Evolutionary conservation across 1,140 invertebrate genomes (phyloP).

Genomic region (Lordiphosa collinella): DNA sequence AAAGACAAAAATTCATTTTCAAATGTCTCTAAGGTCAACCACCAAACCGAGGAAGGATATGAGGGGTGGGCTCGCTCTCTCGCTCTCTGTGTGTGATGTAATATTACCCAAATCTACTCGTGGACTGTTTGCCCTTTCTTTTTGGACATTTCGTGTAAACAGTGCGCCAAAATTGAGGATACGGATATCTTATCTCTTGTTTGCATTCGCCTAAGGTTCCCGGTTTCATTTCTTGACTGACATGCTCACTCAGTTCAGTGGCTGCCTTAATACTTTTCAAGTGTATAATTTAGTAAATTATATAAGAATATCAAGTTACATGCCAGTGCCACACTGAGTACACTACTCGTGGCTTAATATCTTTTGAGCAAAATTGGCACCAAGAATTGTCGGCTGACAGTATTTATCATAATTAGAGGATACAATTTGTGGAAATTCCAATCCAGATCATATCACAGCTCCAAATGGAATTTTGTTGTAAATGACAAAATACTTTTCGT

Average conservation of each 20-base stretch:
- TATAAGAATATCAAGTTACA: constrained; percentile 75
- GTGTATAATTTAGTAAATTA: constrained; percentile 76
- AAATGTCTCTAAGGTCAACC: constrained; percentile 9
- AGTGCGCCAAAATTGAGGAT: constrained; percentile 64
- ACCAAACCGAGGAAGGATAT: constrained; percentile 55
- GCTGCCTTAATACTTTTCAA: constrained; percentile 72
- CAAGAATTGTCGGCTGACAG: constrained; percentile 16
- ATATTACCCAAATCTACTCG: constrained; percentile 52
- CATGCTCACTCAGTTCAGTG: constrained; percentile 11
- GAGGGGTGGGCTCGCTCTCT: constrained; percentile 42
- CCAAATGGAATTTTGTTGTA: constrained; percentile 63
- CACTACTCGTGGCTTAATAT: constrained; percentile 44
- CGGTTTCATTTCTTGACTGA: constrained; percentile 35
- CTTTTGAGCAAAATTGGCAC: constrained; percentile 35
- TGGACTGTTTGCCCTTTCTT: constrained; percentile 50
- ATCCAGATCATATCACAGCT: constrained; percentile 2
- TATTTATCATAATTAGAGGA: background rate
- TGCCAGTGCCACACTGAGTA: constrained; percentile 14
- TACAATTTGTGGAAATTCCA: background rate
- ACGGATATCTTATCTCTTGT: constrained; percentile 77
- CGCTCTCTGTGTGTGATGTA: constrained; percentile 52
- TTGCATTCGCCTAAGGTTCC: constrained; percentile 70
- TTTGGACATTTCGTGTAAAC: constrained; percentile 63
- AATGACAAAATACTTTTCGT: constrained; percentile 50
- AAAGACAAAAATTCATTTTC: constrained; percentile 4